phyloP scores from a whole-genome alignment of 2,888 invertebrate genomes.

The Tineola bisselliella region DNA sequence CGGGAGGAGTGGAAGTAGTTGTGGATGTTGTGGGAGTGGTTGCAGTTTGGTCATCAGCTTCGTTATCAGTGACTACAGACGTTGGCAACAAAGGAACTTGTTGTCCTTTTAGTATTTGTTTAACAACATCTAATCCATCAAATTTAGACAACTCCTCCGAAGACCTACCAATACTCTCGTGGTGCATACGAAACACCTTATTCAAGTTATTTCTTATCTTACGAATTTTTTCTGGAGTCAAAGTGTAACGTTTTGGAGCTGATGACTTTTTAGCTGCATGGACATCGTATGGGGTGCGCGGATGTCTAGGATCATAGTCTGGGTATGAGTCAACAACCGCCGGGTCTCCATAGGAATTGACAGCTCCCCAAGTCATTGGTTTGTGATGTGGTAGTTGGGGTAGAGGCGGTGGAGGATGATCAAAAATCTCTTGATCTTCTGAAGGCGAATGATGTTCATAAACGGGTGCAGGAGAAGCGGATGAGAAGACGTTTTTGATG shows the following conservation, averaged over 20 bases:
- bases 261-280: conserved; percentile 42
- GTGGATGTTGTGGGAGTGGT: conserved; percentile 17
- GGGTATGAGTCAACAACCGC: conserved; percentile 40
- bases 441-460: conserved; percentile 14
- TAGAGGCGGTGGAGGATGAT: conserved; percentile 42
- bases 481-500: conserved; percentile 44
- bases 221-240: conserved; percentile 49
- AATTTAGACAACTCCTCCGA: conserved; percentile 41
- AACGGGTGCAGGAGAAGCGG: conserved; percentile 21
- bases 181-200: conserved; percentile 42
- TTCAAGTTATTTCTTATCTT: conserved; percentile 50
- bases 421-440: conserved; percentile 22
- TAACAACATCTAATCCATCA: conserved; percentile 33
- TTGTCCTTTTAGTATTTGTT: conserved; percentile 37
- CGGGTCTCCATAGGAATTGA: conserved; percentile 57
- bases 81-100: conserved; percentile 38
- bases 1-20: conserved; percentile 22
- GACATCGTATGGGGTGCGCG: conserved; percentile 32
- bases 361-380: conserved; percentile 49
- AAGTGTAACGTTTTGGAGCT: conserved; percentile 24
- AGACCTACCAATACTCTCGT: conserved; percentile 37
- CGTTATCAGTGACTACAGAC: conserved; percentile 49
- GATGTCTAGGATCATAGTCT: conserved; percentile 40
- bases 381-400: conserved; percentile 38
- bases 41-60: conserved; percentile 41